Conservation (phyloP, 2,888 invertebrate genomes). For the Lepas anatifera region DNA sequence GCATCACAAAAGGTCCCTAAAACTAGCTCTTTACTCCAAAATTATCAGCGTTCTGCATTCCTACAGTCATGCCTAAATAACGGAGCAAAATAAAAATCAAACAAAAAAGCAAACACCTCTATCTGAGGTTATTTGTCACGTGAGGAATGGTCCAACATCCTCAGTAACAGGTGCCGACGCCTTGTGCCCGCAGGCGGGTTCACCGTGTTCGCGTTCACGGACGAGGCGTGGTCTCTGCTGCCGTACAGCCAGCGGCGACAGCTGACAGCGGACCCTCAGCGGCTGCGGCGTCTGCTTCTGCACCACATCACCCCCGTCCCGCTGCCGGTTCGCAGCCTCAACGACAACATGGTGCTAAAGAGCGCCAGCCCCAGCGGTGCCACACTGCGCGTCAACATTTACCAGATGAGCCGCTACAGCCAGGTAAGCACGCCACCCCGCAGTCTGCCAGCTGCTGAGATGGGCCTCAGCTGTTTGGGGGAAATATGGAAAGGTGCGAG, state of each 20-base stretch:
- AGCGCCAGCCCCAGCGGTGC: conserved; percentile 20
- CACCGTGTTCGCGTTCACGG: conserved; percentile 9
- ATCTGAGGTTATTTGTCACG: no score
- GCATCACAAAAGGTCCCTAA: no score
- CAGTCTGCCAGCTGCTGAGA: no score
- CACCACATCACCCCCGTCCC: conserved; percentile 31
- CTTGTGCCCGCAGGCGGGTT: conserved; percentile 1
- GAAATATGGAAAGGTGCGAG: no score
- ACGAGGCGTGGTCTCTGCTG: conserved; percentile 15
- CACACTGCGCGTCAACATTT: conserved; percentile 17
- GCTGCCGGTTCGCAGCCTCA: conserved; percentile 19
- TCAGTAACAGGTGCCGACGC: no score
- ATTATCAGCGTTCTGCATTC: no score
- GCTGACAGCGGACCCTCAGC: conserved; percentile 23
- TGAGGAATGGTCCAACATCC: no score
- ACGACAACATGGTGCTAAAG: conserved; percentile 24
- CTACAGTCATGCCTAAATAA: no score
- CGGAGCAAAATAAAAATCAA: no score
- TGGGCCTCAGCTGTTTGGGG: no score
- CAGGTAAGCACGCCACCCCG: not conserved
- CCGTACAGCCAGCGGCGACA: conserved; percentile 16
- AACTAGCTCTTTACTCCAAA: no score
- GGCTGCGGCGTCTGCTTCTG: conserved; percentile 26
- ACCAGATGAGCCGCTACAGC: conserved; percentile 6
- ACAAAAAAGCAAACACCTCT: no score